A percentile compares a stretch with the other conserved stretches of the same genome.
Evolutionary conservation across 1,140 invertebrate species (phyloP).

Genomic region (Pissodes strobi): DNA sequence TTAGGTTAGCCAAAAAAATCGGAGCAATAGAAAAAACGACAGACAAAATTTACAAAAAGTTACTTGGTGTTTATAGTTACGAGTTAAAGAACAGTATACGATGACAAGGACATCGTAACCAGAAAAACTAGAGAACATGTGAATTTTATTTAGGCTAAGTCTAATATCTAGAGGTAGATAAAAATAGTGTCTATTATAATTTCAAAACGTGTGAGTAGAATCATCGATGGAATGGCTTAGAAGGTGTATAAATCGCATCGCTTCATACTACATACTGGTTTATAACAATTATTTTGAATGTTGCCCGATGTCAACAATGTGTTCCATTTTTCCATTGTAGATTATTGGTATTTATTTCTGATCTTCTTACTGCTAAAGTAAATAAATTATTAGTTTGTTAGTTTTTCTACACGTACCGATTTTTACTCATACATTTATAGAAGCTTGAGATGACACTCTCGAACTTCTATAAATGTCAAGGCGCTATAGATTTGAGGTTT

Average conservation of each 20-base stretch:
- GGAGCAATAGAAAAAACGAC: constrained; percentile 29
- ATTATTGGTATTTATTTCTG: no score
- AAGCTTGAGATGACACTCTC: no score
- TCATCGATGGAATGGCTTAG: constrained; percentile 51
- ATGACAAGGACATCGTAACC: constrained; percentile 1
- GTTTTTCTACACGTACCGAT: no score
- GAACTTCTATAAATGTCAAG: no score
- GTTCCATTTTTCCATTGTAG: background rate
- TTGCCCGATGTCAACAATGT: background rate
- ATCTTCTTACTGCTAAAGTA: no score
- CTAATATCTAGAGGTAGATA: constrained; percentile 53
- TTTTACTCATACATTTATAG: no score
- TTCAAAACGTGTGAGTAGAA: constrained; percentile 52
- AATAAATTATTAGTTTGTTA: no score
- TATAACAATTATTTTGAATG: background rate
- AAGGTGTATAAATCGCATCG: constrained; percentile 41
- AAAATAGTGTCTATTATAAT: constrained; percentile 51
- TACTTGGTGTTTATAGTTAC: constrained; percentile 38
- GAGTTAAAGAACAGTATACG: constrained; percentile 25
- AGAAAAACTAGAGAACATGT: constrained; percentile 43
- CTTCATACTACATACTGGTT: constrained; percentile 45
- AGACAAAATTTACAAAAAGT: constrained; percentile 4
- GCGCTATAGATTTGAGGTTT: no score
- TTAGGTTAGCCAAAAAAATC: constrained; percentile 22
- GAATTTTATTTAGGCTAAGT: constrained; percentile 52